A percentile compares a stretch with the other conserved stretches of the same genome.
These are phyloP conservation scores for Hyles euphorbiae DNA, from an alignment of 1,140 invertebrate species.

Conservation along the genomic window DNA sequence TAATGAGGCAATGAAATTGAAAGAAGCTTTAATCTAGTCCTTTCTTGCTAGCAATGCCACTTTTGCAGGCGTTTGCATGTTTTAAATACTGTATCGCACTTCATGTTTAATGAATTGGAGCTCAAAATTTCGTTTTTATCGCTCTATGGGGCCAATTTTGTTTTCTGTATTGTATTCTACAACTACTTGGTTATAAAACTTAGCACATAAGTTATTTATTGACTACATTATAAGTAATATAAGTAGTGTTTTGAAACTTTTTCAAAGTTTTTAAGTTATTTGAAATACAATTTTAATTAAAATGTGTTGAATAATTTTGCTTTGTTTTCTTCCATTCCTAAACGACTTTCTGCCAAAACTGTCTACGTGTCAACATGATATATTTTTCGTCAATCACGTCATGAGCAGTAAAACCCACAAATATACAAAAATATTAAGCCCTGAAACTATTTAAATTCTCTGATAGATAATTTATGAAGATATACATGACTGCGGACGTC, in stretches of 20 bases:
- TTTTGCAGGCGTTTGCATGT: conserved; percentile 39
- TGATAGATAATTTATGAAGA: conserved; percentile 23
- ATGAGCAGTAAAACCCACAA: too few relatives aligned
- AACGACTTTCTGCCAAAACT: too few relatives aligned
- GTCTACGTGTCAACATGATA: too few relatives aligned
- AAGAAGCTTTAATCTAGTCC: conserved; percentile 74
- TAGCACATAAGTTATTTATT: conserved; percentile 71
- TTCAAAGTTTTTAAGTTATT: conserved; percentile 72
- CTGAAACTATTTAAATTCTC: conserved; percentile 6
- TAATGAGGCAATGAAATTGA: conserved; percentile 54
- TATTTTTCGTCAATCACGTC: too few relatives aligned
- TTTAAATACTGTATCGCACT: conserved; percentile 44
- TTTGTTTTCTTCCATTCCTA: conserved; percentile 14
- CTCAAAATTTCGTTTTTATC: conserved; percentile 39
- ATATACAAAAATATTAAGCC: too few relatives aligned
- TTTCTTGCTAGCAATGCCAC: conserved; percentile 64
- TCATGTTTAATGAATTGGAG: conserved; percentile 30
- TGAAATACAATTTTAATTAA: conserved; percentile 66
- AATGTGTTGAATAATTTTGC: conserved; percentile 58
- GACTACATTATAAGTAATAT: conserved; percentile 52
- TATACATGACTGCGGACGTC: conserved; percentile 11
- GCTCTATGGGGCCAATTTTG: conserved; percentile 66
- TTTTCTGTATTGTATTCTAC: conserved; percentile 41
- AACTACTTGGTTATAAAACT: conserved; percentile 42
- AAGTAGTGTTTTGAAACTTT: conserved; percentile 63